These are phyloP conservation scores for Apamea anceps DNA, from an alignment of 2,888 invertebrate species.

Conservation along the genomic window DNA sequence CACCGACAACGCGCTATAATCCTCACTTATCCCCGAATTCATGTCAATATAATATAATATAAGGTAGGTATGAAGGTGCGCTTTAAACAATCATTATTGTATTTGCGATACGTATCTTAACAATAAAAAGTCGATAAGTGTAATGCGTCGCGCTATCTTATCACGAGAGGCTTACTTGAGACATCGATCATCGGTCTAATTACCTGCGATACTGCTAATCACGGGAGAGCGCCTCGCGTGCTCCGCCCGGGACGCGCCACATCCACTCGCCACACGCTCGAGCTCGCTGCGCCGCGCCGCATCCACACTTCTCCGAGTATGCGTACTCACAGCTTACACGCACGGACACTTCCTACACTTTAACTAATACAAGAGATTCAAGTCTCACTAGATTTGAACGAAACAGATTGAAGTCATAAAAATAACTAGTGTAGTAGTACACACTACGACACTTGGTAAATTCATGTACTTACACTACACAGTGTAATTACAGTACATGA, in stretches of 20 bases:
- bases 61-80: slow-evolving; percentile 61
- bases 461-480: too few species aligned
- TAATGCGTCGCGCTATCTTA: slow-evolving; percentile 79
- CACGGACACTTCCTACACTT: neutral
- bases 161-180: slow-evolving; percentile 81
- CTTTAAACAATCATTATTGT: slow-evolving; percentile 70
- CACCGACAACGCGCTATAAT: slow-evolving; percentile 48
- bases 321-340: neutral
- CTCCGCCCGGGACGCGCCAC: neutral
- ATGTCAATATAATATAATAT: slow-evolving; percentile 64
- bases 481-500: too few species aligned
- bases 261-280: neutral
- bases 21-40: slow-evolving; percentile 68
- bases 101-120: slow-evolving; percentile 77
- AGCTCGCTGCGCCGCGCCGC: neutral
- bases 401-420: neutral
- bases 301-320: neutral
- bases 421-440: neutral
- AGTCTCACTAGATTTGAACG: neutral
- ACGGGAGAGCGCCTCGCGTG: slow-evolving; percentile 33
- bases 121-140: slow-evolving; percentile 81
- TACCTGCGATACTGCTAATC: slow-evolving; percentile 74
- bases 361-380: neutral
- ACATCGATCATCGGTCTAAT: slow-evolving; percentile 88
- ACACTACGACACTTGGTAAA: too few species aligned